Conservation (phyloP, 2,888 invertebrate species). For the Platynereis dumerilii region DNA sequence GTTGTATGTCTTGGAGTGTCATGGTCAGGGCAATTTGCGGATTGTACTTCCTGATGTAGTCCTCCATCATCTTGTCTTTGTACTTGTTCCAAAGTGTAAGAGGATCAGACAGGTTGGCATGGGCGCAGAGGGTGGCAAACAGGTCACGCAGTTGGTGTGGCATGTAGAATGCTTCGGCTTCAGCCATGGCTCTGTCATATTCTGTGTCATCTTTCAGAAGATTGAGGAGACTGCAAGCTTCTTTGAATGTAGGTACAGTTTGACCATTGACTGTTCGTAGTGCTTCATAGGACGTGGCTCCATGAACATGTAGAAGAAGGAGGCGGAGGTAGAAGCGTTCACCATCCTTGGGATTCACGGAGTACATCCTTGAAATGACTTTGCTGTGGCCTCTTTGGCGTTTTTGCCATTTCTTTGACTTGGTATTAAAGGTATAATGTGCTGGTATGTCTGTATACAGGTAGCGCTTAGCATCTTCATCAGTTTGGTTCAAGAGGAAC, state of each 20-base stretch:
- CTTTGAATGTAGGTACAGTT: constrained; percentile 44
- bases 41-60: too few species aligned
- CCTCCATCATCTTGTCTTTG: neutral
- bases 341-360: neutral
- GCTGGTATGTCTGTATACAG: neutral
- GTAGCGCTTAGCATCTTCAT: too few species aligned
- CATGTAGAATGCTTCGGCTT: neutral
- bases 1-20: too few species aligned
- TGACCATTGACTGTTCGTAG: constrained; percentile 44
- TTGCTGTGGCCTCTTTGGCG: neutral
- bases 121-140: neutral
- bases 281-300: constrained; percentile 27
- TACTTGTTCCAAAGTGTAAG: neutral
- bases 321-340: constrained; percentile 24
- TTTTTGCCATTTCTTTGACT: neutral
- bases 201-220: constrained; percentile 52
- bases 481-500: neutral
- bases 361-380: neutral
- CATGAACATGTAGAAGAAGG: constrained; percentile 20
- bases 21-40: too few species aligned
- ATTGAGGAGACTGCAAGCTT: constrained; percentile 47
- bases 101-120: neutral
- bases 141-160: too few species aligned
- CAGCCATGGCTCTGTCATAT: constrained; percentile 35
- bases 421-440: neutral